Conservation (phyloP, 1,140 invertebrate species). For the Eupristina koningsbergeri region DNA sequence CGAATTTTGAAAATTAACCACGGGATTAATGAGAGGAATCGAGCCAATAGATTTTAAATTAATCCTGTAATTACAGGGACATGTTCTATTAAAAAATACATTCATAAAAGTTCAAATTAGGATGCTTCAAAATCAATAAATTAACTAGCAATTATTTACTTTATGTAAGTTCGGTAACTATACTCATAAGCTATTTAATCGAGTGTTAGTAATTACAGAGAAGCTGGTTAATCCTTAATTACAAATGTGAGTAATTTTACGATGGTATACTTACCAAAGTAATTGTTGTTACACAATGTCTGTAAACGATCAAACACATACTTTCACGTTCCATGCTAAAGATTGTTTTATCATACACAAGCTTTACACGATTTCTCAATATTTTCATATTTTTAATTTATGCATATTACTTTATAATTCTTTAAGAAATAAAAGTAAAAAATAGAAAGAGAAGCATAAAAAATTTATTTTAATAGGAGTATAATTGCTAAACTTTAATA, state of each 20-base stretch:
- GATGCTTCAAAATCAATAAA: slow-evolving; percentile 25
- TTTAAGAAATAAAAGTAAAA: not conserved
- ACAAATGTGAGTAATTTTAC: not conserved
- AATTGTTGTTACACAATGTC: not conserved
- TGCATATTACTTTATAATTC: not conserved
- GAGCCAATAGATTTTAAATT: not conserved
- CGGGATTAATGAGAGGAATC: not conserved
- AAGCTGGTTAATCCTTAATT: slow-evolving; percentile 10
- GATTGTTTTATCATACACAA: slow-evolving; percentile 1
- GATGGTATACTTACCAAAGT: slow-evolving; percentile 37
- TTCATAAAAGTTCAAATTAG: slow-evolving; percentile 30
- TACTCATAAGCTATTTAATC: not conserved
- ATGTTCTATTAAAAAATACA: no score
- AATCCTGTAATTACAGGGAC: no score
- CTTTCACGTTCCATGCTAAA: slow-evolving; percentile 13
- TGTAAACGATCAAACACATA: slow-evolving; percentile 11
- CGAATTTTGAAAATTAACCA: not conserved
- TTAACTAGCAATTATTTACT: not conserved
- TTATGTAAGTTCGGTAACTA: slow-evolving; percentile 6
- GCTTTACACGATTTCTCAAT: slow-evolving; percentile 13
- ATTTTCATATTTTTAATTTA: not conserved
- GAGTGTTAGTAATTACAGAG: slow-evolving; percentile 39
- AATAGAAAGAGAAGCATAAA: no score
- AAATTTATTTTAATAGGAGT: no score
- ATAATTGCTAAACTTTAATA: no score